Evolutionary conservation across 2,797 vertebrate species (phyloP), one percentile per base, ranked within the genome.

Genomic region (Ptychobarbus kaznakovi): DNA sequence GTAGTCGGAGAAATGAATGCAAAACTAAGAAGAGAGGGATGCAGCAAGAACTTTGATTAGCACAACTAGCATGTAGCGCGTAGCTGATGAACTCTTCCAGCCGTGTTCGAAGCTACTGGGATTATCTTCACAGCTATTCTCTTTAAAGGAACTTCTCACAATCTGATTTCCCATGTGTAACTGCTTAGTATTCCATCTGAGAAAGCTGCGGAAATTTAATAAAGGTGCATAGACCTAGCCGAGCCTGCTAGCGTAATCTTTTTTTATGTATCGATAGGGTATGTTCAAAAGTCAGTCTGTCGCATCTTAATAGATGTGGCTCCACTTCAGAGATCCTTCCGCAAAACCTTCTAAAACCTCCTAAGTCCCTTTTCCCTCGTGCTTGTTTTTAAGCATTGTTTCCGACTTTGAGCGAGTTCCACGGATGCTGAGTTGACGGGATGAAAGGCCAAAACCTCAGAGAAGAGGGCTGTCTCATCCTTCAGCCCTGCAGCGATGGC

Each of bases 401-500:
- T 70, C n/a, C 10, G 28, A 63, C 35, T 68, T 76, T 81, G 85
- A 86, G 53, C 6, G 40, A 80, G 58, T 81, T 80, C 40, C 66
- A 73, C 68, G 22, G 76, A 87, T 86, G 76, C 46, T 6, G 42
- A 83, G 69, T 83, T 91, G 74, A 87, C 90, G 87, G 84, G 90
- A 88, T 92, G 88, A 94, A 93, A 89, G 88, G 86, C 92, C 92
- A 84, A 6, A 81, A 42, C 83, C 81, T 77, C 78, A 70, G 49
- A 68, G 35, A 87, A 78, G 53, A 72, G 89, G 89, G 91, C 86
- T 90, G 95, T 94, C 95, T 92, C 94, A 96, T 94, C 96, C 96
- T 97, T 97, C 96, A 97, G 96, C 95, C 93, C 92, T 90, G 92
- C 79, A 91, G 95, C 93, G 92, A 89, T 92, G 93, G 91, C 90